Base-by-base conservation (phyloP, 2,888 invertebrate genomes). In the Acrobasis consociella region DNA sequence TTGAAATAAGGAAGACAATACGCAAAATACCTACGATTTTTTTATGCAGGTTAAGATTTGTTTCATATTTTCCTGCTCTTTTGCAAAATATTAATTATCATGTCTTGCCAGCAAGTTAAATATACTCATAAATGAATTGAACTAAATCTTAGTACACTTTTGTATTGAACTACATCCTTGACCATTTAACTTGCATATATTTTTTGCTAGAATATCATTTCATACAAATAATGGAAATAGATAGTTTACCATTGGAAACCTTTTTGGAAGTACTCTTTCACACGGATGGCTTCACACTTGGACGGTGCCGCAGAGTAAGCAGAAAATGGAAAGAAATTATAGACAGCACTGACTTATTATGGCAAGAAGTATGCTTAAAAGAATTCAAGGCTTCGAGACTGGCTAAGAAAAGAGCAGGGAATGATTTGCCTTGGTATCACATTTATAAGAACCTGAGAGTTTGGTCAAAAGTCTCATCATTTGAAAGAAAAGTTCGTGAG, bases 361-460 rank as follows among this genome's bases (percentile, higher is more conserved):
- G 90, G 90, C 80, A 83, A 15, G 76, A 76, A 69, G 76, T 81
- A 60, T 87, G 89, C 67, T 62, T 55, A 49, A 81, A 71, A 9
- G 89, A 89, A 49, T 83, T 72, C 59, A 79, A 73, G 67, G 72
- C 87, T 1, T 86, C 89, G 0, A 73, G 72, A 70, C 82, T 89
- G 15, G 89, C 89, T 2, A 88, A 81, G 72, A 78, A 70, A n/a
- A 89, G 86, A 67, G 72, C 79, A 9, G 84, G 85, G 0, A 77
- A 72, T 9, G 80, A 83, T 39, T 78, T 81, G 31, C 73, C 69
- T 49, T 91, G 89, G 89, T 83, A 83, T 62, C 76, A 88, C 62
- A 78, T 90, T 2, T 90, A 86, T 65, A 87, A 78, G 63, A 91
- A 90, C 67, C 67, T 90, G 5, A 75, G 71, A 64, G 74, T 74